Conservation (phyloP, 2,113 vertebrate genomes). For the Mionectes macconnelli region DNA sequence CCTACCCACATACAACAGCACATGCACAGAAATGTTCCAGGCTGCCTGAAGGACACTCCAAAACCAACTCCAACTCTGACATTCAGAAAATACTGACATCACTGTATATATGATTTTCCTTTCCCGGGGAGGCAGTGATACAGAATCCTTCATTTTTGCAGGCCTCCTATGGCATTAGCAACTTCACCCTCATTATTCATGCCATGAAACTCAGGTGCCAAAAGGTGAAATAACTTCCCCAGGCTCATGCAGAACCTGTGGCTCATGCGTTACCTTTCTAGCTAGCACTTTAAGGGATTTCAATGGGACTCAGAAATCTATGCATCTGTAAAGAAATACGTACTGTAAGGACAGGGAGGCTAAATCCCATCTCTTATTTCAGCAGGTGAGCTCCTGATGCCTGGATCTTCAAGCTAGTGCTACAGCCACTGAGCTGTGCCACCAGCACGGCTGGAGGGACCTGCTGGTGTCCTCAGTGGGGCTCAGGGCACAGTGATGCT, state of each 20-base stretch:
- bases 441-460: accelerated
- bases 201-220: background rate
- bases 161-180: background rate
- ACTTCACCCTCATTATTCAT: background rate
- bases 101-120: background rate
- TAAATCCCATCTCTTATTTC: background rate
- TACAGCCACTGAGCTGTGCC: background rate
- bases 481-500: background rate
- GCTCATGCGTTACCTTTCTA: background rate
- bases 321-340: background rate
- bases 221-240: background rate
- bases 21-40: background rate
- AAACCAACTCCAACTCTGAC: background rate
- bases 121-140: background rate
- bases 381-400: background rate
- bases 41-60: background rate
- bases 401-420: background rate
- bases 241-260: accelerated
- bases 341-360: background rate
- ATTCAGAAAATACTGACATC: background rate
- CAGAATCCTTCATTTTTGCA: background rate
- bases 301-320: background rate
- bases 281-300: background rate
- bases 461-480: background rate
- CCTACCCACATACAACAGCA: background rate